Evolutionary conservation across 2,797 vertebrate genomes (phyloP).

Genomic region (Acanthis flammea): DNA sequence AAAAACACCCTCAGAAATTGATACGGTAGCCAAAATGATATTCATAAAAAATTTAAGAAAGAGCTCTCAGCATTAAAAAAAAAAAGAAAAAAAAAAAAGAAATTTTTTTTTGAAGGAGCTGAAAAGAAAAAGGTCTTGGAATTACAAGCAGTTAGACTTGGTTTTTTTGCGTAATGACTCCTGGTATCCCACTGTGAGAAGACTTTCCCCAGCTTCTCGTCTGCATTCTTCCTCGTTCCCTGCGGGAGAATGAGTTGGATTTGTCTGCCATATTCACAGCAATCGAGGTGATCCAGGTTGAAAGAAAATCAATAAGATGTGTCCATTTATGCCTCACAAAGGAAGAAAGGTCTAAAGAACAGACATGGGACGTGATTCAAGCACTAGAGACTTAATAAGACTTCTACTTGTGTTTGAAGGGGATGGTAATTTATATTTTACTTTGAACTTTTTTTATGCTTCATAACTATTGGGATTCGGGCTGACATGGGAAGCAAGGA

Average conservation of each 20-base stretch:
- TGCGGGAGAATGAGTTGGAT: constrained; percentile 86
- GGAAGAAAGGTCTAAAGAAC: constrained; percentile 84
- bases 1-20: constrained; percentile 84
- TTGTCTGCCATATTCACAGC: constrained; percentile 91
- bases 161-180: constrained; percentile 82
- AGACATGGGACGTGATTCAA: constrained; percentile 83
- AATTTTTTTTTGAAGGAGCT: constrained; percentile 79
- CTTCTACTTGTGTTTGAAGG: constrained; percentile 79
- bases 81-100: neutral
- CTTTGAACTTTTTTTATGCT: constrained; percentile 78
- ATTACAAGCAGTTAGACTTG: constrained; percentile 82
- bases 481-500: constrained; percentile 76
- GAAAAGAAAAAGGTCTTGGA: constrained; percentile 78
- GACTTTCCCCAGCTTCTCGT: constrained; percentile 76
- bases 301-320: constrained; percentile 99
- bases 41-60: constrained; percentile 95
- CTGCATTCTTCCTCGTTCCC: constrained; percentile 79
- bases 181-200: constrained; percentile 79
- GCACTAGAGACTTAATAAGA: constrained; percentile 83
- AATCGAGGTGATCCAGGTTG: constrained; percentile 92
- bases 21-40: constrained; percentile 83
- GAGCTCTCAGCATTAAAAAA: constrained; percentile 29
- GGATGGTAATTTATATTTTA: constrained; percentile 82
- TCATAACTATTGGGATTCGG: constrained; percentile 79
- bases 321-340: constrained; percentile 93